These are phyloP conservation scores for Muraenolepis orangiensis DNA, from an alignment of 2,797 vertebrate species.

Conservation along the genomic window DNA sequence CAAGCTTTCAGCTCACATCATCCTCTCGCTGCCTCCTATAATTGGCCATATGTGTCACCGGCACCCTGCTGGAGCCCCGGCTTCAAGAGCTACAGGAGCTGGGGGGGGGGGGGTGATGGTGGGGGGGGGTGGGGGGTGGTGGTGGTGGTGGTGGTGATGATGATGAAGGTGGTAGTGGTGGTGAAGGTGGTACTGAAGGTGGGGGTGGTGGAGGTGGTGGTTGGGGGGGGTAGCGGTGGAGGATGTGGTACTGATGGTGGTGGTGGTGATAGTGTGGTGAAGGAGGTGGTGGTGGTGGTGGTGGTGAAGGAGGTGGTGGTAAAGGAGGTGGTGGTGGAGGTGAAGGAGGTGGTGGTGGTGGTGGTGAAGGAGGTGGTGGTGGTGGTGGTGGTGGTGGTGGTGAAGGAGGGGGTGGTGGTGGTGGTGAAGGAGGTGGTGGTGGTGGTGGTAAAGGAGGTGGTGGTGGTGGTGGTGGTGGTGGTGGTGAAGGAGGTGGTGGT, in stretches of 20 bases:
- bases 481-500: too few species aligned
- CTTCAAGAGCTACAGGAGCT: background rate
- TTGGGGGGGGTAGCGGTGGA: too few species aligned
- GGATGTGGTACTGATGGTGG: constrained; percentile 26
- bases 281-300: background rate
- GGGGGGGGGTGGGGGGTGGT: constrained; percentile 23
- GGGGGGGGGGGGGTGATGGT: background rate
- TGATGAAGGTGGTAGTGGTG: too few species aligned
- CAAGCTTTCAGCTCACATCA: constrained; percentile 74
- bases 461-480: too few species aligned
- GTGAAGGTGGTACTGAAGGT: constrained; percentile 27
- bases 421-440: background rate
- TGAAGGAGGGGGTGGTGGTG: constrained; percentile 31
- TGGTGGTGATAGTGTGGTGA: constrained; percentile 33
- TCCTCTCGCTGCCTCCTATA: constrained; percentile 73
- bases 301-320: too few species aligned
- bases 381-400: constrained; percentile 20
- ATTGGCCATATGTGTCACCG: constrained; percentile 79
- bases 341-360: too few species aligned
- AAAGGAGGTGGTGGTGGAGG: too few species aligned
- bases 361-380: too few species aligned
- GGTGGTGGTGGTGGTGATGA: constrained; percentile 42
- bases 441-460: too few species aligned
- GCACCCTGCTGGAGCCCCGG: constrained; percentile 54
- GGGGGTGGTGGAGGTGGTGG: constrained; percentile 32